These are phyloP conservation scores for Liparis tanakae DNA, from an alignment of 2,797 vertebrate genomes.

Conservation along the genomic window DNA sequence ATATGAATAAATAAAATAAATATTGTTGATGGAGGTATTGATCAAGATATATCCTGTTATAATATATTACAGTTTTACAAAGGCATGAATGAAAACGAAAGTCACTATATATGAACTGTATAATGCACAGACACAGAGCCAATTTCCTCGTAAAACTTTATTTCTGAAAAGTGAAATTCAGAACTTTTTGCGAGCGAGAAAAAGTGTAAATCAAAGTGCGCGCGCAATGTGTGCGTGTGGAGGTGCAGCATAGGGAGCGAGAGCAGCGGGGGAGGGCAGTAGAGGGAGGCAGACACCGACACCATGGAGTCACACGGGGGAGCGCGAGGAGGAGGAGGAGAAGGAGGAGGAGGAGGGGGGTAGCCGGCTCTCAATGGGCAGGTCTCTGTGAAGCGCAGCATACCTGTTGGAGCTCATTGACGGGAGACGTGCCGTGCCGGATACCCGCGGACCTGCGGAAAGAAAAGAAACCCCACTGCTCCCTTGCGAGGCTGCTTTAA, in stretches of 20 bases:
- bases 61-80: background rate
- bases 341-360: background rate
- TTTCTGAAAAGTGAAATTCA: background rate
- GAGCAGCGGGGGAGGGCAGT: slow-evolving; percentile 25
- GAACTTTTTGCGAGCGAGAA: background rate
- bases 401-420: slow-evolving; percentile 67
- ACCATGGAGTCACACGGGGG: slow-evolving; percentile 46
- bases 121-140: background rate
- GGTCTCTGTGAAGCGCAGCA: slow-evolving; percentile 49
- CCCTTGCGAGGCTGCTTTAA: background rate
- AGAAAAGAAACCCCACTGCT: slow-evolving; percentile 1
- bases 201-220: background rate
- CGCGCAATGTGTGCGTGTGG: slow-evolving; percentile 22
- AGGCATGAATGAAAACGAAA: background rate
- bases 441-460: slow-evolving; percentile 33
- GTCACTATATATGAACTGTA: background rate
- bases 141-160: background rate
- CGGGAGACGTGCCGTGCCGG: slow-evolving; percentile 14
- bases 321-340: background rate
- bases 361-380: slow-evolving; percentile 55
- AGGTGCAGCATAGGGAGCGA: slow-evolving; percentile 18
- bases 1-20: background rate
- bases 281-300: slow-evolving; percentile 50
- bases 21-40: background rate
- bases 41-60: background rate